Evolutionary conservation across 2,113 vertebrate species (phyloP).

Genomic region (Epinephelus moara): DNA sequence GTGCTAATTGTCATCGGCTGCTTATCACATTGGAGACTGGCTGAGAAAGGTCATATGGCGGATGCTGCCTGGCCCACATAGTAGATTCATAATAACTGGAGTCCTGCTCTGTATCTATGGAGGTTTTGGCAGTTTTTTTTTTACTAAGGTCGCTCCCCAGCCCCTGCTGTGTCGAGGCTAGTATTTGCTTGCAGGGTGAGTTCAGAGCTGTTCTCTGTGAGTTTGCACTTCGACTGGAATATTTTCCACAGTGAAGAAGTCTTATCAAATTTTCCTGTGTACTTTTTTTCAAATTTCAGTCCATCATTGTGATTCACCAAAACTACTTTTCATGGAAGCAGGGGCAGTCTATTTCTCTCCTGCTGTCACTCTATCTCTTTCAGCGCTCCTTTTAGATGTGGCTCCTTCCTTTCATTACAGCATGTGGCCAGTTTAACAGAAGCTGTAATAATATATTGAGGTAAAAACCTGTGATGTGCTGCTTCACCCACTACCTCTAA

Average conservation of each 20-base stretch:
- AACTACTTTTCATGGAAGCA: neutral
- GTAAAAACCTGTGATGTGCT: constrained; percentile 32
- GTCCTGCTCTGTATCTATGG: neutral
- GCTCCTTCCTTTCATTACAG: constrained; percentile 30
- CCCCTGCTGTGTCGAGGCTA: neutral
- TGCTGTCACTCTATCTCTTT: constrained; percentile 14
- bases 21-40: too few species aligned
- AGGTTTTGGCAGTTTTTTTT: neutral
- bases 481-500: neutral
- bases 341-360: neutral
- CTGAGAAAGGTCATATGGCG: neutral
- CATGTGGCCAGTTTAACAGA: constrained; percentile 3
- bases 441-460: constrained; percentile 24
- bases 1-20: too few species aligned
- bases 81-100: neutral
- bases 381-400: neutral
- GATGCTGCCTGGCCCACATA: neutral
- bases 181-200: neutral
- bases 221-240: neutral
- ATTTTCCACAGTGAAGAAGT: neutral
- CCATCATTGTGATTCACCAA: neutral
- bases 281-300: neutral
- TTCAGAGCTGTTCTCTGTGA: neutral
- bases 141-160: neutral
- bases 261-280: neutral